Conservation (phyloP, 1,140 invertebrate species). For the Dendrolimus punctatus region DNA sequence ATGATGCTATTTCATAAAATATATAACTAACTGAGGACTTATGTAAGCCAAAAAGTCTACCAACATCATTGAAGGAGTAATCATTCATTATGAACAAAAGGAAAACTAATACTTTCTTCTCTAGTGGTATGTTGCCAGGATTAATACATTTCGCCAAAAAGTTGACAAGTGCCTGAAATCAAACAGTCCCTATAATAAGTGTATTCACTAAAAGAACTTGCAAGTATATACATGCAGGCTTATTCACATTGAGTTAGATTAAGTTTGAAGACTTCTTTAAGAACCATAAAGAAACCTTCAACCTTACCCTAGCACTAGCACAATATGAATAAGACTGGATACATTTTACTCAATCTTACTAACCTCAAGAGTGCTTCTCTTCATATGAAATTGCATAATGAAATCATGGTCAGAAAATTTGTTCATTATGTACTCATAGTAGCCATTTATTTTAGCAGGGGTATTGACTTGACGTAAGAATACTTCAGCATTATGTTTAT, state of each 20-base stretch:
- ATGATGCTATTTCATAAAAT: constrained; percentile 47
- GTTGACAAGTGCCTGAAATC: constrained; percentile 44
- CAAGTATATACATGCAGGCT: too few species aligned
- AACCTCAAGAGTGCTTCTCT: constrained; percentile 52
- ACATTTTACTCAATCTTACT: background rate
- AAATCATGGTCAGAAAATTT: constrained; percentile 47
- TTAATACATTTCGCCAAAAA: constrained; percentile 37
- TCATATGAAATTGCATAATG: constrained; percentile 43
- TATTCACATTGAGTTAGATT: too few species aligned
- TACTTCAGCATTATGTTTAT: constrained; percentile 2
- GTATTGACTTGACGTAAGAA: background rate
- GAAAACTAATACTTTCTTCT: constrained; percentile 60
- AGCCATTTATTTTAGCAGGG: constrained; percentile 14
- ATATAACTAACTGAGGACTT: constrained; percentile 54
- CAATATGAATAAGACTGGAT: constrained; percentile 3
- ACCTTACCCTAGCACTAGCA: background rate
- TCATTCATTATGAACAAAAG: constrained; percentile 46
- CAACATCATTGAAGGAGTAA: constrained; percentile 48
- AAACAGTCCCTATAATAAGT: background rate
- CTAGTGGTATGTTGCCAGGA: constrained; percentile 33
- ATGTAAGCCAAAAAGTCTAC: constrained; percentile 44
- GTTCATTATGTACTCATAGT: constrained; percentile 34
- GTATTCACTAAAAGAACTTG: too few species aligned
- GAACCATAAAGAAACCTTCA: too few species aligned
- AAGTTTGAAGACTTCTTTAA: too few species aligned